These are phyloP conservation scores for Pseudolaguvia tuberculata DNA, from an alignment of 2,113 vertebrate genomes.

Conservation along the genomic window DNA sequence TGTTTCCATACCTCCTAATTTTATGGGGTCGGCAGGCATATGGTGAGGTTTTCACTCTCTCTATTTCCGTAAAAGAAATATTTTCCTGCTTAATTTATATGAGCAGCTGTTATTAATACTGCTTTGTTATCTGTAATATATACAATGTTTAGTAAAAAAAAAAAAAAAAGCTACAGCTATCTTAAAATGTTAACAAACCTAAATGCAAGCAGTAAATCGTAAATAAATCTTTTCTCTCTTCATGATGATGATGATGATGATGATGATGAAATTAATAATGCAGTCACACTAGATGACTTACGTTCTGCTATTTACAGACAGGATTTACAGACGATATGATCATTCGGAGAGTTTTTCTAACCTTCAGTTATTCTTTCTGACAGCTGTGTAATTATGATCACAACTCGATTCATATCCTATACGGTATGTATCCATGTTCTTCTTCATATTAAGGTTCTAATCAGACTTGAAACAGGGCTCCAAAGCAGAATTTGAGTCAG, in stretches of 20 bases:
- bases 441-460: not conserved
- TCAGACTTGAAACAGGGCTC: not conserved
- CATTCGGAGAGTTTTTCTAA: slow-evolving; percentile 2
- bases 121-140: slow-evolving; percentile 35
- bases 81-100: not conserved
- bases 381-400: not conserved
- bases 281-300: slow-evolving; percentile 8
- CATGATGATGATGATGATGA: slow-evolving; percentile 8
- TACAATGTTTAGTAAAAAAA: slow-evolving; percentile 19
- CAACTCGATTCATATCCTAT: not conserved
- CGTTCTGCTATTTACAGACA: not conserved
- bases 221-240: not conserved
- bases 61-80: not conserved
- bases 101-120: not conserved
- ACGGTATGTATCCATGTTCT: not conserved
- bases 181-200: slow-evolving; percentile 29
- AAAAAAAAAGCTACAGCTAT: slow-evolving; percentile 43
- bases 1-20: not conserved
- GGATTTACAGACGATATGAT: slow-evolving; percentile 17
- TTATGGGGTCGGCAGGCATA: too few relatives aligned
- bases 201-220: not conserved
- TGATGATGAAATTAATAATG: slow-evolving; percentile 40
- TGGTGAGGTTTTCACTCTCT: not conserved
- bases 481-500: not conserved
- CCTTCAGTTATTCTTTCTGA: not conserved